Conservation (phyloP, 2,888 invertebrate genomes). For the Hyposoter didymator region DNA sequence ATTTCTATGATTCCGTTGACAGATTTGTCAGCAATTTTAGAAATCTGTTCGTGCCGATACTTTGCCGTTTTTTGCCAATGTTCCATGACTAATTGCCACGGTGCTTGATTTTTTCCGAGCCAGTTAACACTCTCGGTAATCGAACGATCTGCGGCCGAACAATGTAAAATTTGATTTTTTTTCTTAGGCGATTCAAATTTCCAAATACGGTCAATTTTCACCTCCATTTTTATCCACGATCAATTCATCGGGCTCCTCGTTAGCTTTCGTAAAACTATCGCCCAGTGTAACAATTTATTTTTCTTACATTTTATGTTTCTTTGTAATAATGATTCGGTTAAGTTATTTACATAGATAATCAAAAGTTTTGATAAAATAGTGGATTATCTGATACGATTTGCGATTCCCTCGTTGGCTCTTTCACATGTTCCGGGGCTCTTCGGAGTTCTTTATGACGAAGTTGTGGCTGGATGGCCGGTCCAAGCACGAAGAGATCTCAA, state of each 20-base stretch:
- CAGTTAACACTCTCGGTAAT: constrained; percentile 7
- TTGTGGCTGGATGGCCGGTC: no score
- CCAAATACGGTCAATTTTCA: neutral
- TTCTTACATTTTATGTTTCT: no score
- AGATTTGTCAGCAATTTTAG: constrained; percentile 15
- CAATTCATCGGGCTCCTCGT: neutral
- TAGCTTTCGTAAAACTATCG: constrained; percentile 18
- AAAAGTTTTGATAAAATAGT: no score
- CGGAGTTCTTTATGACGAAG: no score
- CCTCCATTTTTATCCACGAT: neutral
- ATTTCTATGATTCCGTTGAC: constrained; percentile 31
- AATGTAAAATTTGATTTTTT: neutral
- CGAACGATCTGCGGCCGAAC: constrained; percentile 7
- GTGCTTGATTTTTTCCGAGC: constrained; percentile 44
- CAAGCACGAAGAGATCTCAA: no score
- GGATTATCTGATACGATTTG: no score
- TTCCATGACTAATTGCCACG: constrained; percentile 35
- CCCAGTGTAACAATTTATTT: no score
- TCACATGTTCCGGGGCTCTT: no score
- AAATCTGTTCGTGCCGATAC: constrained; percentile 37
- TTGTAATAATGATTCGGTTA: no score
- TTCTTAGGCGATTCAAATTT: neutral
- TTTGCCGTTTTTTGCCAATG: constrained; percentile 32
- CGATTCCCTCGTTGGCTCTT: no score
- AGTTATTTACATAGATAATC: no score